Percentiles rank a stretch among this genome's conserved stretches.
These are phyloP conservation scores for Galago senegalensis DNA, from an alignment of 2,797 vertebrate genomes.

Conservation along the genomic window DNA sequence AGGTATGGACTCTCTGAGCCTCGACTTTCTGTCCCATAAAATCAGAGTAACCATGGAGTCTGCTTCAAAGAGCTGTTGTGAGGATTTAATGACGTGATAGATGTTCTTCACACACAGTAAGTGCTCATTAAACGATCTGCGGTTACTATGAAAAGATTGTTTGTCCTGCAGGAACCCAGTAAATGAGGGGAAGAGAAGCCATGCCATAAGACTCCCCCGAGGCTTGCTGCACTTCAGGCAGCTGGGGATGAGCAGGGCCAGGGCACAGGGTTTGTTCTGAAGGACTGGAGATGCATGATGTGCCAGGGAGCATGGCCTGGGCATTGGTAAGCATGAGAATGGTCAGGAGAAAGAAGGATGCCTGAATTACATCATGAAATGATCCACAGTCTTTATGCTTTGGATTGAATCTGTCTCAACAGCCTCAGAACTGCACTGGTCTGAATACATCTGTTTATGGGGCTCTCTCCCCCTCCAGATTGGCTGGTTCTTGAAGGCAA, in stretches of 20 bases:
- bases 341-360: neutral
- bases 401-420: neutral
- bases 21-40: neutral
- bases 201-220: neutral
- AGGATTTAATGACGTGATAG: neutral
- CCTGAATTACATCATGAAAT: neutral
- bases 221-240: neutral
- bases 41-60: neutral
- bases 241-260: neutral
- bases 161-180: neutral
- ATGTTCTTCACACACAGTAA: neutral
- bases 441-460: neutral
- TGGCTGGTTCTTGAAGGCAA: neutral
- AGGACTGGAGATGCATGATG: neutral
- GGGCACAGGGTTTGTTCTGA: neutral
- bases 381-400: neutral
- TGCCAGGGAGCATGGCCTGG: neutral
- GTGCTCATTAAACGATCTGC: neutral
- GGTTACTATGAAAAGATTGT: neutral
- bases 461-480: neutral
- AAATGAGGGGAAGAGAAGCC: neutral
- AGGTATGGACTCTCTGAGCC: neutral
- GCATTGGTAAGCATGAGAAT: fast-evolving
- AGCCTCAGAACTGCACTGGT: neutral
- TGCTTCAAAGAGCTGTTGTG: neutral